A percentile compares a stretch with the other conserved stretches of the same genome.
Conservation (phyloP, 2,888 invertebrate species). For the Drosophila affinis region DNA sequence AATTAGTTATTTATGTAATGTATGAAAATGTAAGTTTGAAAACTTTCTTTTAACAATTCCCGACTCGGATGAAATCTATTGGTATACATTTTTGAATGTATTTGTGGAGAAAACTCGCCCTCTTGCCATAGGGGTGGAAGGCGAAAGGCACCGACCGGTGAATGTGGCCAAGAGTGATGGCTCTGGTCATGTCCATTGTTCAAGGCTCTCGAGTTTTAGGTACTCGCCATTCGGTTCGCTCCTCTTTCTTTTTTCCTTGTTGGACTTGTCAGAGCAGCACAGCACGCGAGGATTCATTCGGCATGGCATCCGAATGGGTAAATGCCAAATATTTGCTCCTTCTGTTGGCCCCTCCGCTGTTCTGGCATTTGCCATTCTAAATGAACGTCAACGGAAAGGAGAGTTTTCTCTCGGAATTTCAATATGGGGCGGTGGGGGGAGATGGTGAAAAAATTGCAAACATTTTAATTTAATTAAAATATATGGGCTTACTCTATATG, state of each 20-base stretch:
- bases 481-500: slow-evolving; percentile 18
- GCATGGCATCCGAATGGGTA: slow-evolving; percentile 14
- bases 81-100: no score
- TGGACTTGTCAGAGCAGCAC: neutral
- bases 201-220: neutral
- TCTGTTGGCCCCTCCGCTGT: slow-evolving; percentile 7
- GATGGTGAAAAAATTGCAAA: slow-evolving; percentile 41
- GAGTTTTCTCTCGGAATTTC: slow-evolving; percentile 11
- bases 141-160: no score
- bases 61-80: no score
- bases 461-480: slow-evolving; percentile 68
- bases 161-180: no score
- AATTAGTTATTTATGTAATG: no score
- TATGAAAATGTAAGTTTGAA: no score
- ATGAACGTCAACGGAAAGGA: slow-evolving; percentile 44
- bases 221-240: neutral
- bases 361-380: slow-evolving; percentile 26
- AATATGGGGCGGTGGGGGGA: slow-evolving; percentile 7
- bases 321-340: slow-evolving; percentile 43
- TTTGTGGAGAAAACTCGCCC: no score
- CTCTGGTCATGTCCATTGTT: neutral
- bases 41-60: no score
- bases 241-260: neutral
- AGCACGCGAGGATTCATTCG: neutral
- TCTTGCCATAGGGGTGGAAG: no score